Base-by-base conservation (phyloP, 1,140 invertebrate genomes). In the Drosophila melanica region DNA sequence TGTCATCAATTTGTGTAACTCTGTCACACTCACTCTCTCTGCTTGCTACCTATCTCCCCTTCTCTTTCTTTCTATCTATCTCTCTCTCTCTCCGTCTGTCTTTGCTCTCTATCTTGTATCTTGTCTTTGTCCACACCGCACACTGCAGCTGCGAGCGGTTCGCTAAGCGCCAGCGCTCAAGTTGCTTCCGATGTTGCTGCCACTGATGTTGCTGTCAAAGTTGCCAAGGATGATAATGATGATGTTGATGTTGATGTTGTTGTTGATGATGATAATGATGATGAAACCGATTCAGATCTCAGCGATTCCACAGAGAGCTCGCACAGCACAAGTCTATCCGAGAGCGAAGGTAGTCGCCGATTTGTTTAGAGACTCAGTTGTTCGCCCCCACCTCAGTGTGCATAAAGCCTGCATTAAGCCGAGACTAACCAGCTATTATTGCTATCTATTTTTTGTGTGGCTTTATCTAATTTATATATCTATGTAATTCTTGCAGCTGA, bases 221-320 rank as follows among this genome's bases (percentile, higher is more conserved):
- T 41, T 59, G 27, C 30, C 58, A 54, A 42, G 63, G 74, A 78
- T 65, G 48, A 63, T 57, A 48, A 75, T 60, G 35, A 60, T 55
- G 62, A 68, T 73, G 58, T 7, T 63, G 35, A 20, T 58, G 42
- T 42, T 42, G 45, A 14, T 63, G 57, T 44, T 75, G 57, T 47
- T 69, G 57, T 57, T 69, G 48, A 42, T 63, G 51, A 50, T 72
- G 50, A 41, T 44, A 74, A 77, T 65, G 80, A 75, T 64, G 79
- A 82, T 67, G 90, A 90, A 67, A 92, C 74, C 62, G 91, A 92
- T 66, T 84, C 90, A 59, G 91, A 92, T 71, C 76, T 90, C 47
- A 92, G 90, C 55, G 91, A 92, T 76, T 92, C 91, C 18, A 92
- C 91, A 72, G 91, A 92, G 62, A 92, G 91, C 80, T 92, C 91